phyloP scores from a whole-genome alignment of 92 coral and sea anemone genomes.

The Meandrina meandrites region DNA sequence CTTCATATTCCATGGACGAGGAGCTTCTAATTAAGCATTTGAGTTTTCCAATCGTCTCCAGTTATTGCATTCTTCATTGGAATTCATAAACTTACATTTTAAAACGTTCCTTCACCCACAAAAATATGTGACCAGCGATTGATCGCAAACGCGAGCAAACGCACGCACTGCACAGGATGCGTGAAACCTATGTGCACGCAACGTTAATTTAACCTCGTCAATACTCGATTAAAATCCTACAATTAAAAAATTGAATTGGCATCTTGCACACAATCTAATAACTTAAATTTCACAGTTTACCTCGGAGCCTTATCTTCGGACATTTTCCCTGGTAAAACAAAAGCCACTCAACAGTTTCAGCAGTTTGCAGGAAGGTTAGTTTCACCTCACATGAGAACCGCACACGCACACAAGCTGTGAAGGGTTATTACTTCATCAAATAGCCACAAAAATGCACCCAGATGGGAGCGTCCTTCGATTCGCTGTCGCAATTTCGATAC shows the following conservation, averaged over 20 bases:
- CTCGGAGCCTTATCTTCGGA: conserved; percentile 12
- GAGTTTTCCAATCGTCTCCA: neutral
- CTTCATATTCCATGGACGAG: neutral
- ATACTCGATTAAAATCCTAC: too few species aligned
- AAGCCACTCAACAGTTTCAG: neutral
- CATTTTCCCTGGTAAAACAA: neutral
- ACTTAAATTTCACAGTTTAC: neutral
- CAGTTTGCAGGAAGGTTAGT: too few species aligned
- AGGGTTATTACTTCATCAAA: neutral
- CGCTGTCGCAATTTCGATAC: too few species aligned
- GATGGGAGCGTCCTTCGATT: too few species aligned
- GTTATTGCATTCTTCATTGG: neutral
- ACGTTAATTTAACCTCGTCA: too few species aligned
- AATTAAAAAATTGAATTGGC: too few species aligned
- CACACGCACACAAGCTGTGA: neutral
- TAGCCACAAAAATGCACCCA: neutral
- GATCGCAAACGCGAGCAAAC: too few species aligned
- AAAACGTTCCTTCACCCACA: too few species aligned
- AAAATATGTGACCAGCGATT: too few species aligned
- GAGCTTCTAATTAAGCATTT: neutral
- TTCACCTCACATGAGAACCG: neutral
- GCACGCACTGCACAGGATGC: too few species aligned
- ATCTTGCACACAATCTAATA: neutral
- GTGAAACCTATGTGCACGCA: too few species aligned
- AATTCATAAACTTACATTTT: too few species aligned